Evolutionary conservation across 2,888 invertebrate species (phyloP), one percentile per base, ranked within the genome.

Genomic region (Andrena minutula): DNA sequence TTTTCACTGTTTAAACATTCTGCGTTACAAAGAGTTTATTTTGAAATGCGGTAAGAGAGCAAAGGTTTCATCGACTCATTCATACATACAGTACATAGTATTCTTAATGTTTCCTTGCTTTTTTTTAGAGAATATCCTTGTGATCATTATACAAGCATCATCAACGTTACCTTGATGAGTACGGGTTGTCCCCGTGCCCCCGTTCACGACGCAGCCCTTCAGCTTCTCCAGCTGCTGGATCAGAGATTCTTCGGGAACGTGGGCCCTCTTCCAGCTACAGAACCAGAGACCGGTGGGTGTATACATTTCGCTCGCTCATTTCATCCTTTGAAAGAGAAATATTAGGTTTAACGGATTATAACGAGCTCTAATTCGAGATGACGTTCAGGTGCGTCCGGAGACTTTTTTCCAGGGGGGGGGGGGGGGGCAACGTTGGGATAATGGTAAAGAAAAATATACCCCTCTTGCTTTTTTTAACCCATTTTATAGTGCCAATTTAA

Each of bases 61-160:
- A 76, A 80, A 56, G 2, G 56, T 28, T 70, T 8, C 6, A 60
- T 51, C 20, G 7, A 23, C 2, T 8, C n/a, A 56, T 58, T 74
- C 58, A 10, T 49, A 64, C 26, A 72, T 63, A 53, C 30, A 20
- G 68, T n/a, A 64, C n/a, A 58, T 49, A 73, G 23, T 75, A 60
- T 32, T n/a, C 64, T 53, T 64, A 58, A 73, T 60, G 47, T 85
- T 51, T 65, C 56, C 56, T 23, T 56, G 26, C 10, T 2, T 84
- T 53, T 81, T 94, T 94, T 8, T 94, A 98, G 98, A 92, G 99
- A 99, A 94, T 99, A 99, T 95, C 99, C 99, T 2, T 99, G 99
- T 93, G 99, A 99, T 94, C 98, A 99, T 95, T 99, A 99, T 94
- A 99, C 99, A 51, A 99, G 99, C 1, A 98, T 99, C 90, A 98